Base-by-base conservation (phyloP, 64 coral and sea anemone species). In the Stylophora pistillata region DNA sequence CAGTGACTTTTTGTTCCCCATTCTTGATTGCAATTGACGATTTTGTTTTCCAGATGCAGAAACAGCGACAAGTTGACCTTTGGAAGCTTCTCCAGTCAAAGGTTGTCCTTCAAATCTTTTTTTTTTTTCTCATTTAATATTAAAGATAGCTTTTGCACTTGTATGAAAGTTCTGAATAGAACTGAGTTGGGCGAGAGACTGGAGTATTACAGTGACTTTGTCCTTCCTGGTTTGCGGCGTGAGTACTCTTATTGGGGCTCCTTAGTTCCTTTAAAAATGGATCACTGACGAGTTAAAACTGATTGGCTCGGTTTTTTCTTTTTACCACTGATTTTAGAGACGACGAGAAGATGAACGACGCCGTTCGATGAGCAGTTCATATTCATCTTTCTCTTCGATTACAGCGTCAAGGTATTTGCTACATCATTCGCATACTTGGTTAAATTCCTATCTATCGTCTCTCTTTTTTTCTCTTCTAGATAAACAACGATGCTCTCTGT, bases 71-170 rank as follows among this genome's bases (percentile, higher is more conserved):
- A 69, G 33, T 47, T 55, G 87, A 89, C 30, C 27, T 89, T 14
- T 89, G 87, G 87, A 64, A 56, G 37, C 74, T 89, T 27, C 73
- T 88, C 56, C 72, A 88, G 6, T 88, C 73, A 88, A 76, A 53
- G 72, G 73, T 88, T 66, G 21, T 56, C 73, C 17, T 79, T 25
- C 30, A 26, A 25, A 1, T 58, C 13, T 23, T 55, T 73, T 73
- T 13, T 59, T 70, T 3, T 30, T 15, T 21, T 29, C 27, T 32
- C 7, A 23, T 59, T 10, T 0, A 30, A 0, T 15, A n/a, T 81
- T 21, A 20, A 78, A 78, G 75, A 47, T 47, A 47, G 37, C 37
- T 47, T 47, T 47, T 47, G 3, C 37, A 47, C 37, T 47, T 47
- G 37, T 47, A 47, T 7, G 37, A 47, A 47, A 47, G 37, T 47